Evolutionary conservation across 1,140 invertebrate species (phyloP).

Genomic region (Babylonia areolata): DNA sequence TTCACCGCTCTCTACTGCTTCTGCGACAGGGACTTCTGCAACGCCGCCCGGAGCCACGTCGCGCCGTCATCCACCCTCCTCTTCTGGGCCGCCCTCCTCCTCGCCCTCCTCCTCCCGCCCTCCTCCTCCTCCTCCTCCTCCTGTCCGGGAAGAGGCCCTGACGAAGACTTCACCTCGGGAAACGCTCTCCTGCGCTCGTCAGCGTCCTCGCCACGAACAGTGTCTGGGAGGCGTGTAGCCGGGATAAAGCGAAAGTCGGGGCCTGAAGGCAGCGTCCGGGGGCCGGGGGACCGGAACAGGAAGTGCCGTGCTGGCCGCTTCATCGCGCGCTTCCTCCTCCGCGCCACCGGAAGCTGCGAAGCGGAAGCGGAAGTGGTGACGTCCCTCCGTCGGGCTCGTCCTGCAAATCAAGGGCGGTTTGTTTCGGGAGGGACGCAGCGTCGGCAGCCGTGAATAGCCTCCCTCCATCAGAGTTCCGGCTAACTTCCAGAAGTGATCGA

Average conservation of each 20-base stretch:
- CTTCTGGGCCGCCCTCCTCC: neutral
- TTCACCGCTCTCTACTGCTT: constrained; percentile 61
- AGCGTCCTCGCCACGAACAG: neutral
- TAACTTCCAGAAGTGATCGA: no score
- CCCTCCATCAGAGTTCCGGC: no score
- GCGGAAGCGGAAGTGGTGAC: neutral
- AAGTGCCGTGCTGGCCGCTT: neutral
- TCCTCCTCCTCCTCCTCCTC: neutral
- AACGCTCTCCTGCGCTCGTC: neutral
- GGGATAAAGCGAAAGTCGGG: neutral
- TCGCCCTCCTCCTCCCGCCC: neutral
- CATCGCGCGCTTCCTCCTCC: neutral
- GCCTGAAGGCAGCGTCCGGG: neutral
- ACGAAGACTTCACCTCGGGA: no score
- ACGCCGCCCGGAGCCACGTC: constrained; percentile 34
- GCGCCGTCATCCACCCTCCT: neutral
- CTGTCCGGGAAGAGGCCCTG: neutral
- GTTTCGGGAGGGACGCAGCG: no score
- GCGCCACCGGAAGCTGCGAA: neutral
- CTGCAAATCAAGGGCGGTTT: neutral
- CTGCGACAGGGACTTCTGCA: constrained; percentile 60
- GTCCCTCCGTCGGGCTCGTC: neutral
- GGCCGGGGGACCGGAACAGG: neutral
- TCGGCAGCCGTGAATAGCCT: neutral
- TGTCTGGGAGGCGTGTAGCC: neutral